phyloP scores from a whole-genome alignment of 2,888 invertebrate genomes.

The Erpobdella octoculata region DNA sequence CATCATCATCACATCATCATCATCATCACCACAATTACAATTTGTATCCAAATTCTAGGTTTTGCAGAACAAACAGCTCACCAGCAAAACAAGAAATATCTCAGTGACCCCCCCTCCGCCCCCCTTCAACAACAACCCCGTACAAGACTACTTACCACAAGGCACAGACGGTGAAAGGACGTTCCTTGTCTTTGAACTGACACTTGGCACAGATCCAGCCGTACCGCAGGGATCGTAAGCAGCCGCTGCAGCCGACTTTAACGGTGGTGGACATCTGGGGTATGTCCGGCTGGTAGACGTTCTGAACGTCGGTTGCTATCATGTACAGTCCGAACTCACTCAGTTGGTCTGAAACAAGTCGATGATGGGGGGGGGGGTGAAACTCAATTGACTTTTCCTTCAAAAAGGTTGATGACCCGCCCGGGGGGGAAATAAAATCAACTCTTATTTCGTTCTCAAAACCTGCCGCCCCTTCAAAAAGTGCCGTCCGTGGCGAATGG shows the following conservation, averaged over 20 bases:
- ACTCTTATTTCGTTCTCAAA: no score
- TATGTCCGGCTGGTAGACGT: slow-evolving; percentile 13
- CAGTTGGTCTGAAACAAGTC: slow-evolving; percentile 5
- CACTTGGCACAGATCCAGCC: slow-evolving; percentile 11
- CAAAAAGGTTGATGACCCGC: no score
- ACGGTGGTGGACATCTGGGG: slow-evolving; percentile 7
- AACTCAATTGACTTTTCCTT: neutral
- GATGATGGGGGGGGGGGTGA: neutral
- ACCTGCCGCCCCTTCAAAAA: no score
- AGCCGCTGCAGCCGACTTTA: neutral
- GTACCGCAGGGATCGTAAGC: neutral
- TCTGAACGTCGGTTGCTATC: slow-evolving; percentile 7
- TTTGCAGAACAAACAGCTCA: no score
- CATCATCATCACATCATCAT: neutral
- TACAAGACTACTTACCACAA: slow-evolving; percentile 1
- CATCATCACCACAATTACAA: neutral
- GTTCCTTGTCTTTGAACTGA: neutral
- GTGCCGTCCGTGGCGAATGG: no score
- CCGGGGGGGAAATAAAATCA: no score
- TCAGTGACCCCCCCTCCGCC: no score
- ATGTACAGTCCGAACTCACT: slow-evolving; percentile 20
- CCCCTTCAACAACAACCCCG: no score
- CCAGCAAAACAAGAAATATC: no score
- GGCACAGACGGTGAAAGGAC: neutral
- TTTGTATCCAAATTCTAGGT: neutral